Evolutionary conservation across 1,140 invertebrate genomes (phyloP), one percentile per base, ranked within the genome.

Genomic region (Agraylea sexmaculata): DNA sequence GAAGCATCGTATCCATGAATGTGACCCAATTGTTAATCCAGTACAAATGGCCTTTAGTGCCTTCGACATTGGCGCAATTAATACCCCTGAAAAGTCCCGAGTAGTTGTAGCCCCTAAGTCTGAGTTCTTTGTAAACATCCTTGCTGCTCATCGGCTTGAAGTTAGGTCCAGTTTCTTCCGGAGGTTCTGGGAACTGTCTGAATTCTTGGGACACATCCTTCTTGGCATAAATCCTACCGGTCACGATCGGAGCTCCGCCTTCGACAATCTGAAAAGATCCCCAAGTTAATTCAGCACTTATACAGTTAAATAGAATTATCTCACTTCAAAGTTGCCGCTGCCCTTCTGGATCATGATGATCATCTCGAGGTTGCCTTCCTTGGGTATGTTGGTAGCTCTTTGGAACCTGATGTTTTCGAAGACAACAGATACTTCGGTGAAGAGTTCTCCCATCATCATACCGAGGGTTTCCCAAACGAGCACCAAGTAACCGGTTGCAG

Each of bases 111-210:
- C 93, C 93, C 51, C 90, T 71, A 0, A 95, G 69, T 51, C 79
- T 71, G 1, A 97, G 60, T 59, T 95, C 91, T 55, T 93, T 94
- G 58, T 97, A 97, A 36, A 95, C 74, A 56, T 96, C 91, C 36
- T 76, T 77, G 1, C 64, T 66, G 0, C 68, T 67, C 36, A 78
- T 5, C 55, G 68, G 10, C 58, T 69, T 52, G 60, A 67, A 49
- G 49, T 62, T 40, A 43, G 69, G 58, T 45, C 69, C 60, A 2
- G 49, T 57, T 4, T 57, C 43, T 42, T 71, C 62, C 5, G 70
- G 48, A 10, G 56, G 46, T 17, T 54, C 44, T 12, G 52, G 59
- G n/a, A 59, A 62, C 37, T 54, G 69, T 50, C 57, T 61, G 62
- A 56, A 66, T 27, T 64, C 55, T 31, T 58, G 55, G 0, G 61